Base-by-base conservation (phyloP, 2,888 invertebrate genomes). In the Acronicta alni region DNA sequence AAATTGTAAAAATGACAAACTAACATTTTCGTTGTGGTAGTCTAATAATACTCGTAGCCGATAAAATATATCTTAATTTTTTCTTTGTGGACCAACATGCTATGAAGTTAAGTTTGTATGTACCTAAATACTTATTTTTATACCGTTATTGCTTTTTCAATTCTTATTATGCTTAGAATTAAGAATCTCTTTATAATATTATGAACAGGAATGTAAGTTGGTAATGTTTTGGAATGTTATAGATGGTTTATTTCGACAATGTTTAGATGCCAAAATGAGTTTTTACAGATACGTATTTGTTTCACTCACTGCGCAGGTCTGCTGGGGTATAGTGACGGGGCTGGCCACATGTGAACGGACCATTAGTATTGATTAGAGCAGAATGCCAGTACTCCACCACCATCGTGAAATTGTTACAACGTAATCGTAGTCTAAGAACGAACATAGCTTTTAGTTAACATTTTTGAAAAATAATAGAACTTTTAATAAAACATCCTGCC, bases 401-500 rank as follows among this genome's bases (percentile, higher is more conserved):
- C 46, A 39, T 57, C 47, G 61, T 59, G 54, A 67, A 68, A 54
- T 72, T 52, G 60, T 63, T 69, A 69, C 59, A 67, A 64, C 69
- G 75, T 79, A 77, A 66, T 58, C 66, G 67, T 76, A 75, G 70
- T 67, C 58, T 71, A 71, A 67, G 58, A 62, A 65, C 63, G 74
- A 78, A 73, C 44, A 79, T 84, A 84, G 83, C 81, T 80, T 83
- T 81, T 83, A 83, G 80, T 83, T 77, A 66, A 74, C 55, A 69
- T 76, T 79, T 82, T 81, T 79, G 77, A 78, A 82, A 79, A 80
- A 81, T 82, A 79, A 84, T 89, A 89, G 88, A 85, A 75, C 84
- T 88, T 88, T 86, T 82, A 92, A 91, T 90, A 89, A 92, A 92
- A 91, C 85, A 85, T 87, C 84, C 85, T 87, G 87, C 86, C 84